Percentiles rank a stretch among this genome's conserved stretches.
Evolutionary conservation across 2,888 invertebrate species (phyloP).

Genomic region (Conchocele bisecta): DNA sequence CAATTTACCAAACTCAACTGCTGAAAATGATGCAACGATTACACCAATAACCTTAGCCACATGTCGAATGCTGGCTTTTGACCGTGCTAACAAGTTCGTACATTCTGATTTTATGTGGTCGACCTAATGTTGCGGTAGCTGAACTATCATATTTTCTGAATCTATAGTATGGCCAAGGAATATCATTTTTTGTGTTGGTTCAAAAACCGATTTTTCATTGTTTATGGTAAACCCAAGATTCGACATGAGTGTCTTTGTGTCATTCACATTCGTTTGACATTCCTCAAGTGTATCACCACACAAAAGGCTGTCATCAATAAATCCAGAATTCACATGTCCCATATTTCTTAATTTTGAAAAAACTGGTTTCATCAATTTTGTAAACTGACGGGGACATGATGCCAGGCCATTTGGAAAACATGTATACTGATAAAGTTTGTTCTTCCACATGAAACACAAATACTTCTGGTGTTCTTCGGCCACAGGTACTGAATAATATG

Average conservation of each 20-base stretch:
- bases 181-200: conserved; percentile 24
- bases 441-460: conserved; percentile 45
- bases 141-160: conserved; percentile 43
- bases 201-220: conserved; percentile 31
- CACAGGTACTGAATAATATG: conserved; percentile 48
- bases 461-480: conserved; percentile 20
- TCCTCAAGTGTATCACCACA: conserved; percentile 14
- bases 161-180: conserved; percentile 41
- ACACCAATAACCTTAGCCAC: conserved; percentile 33
- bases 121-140: conserved; percentile 23
- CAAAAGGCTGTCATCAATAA: conserved; percentile 52
- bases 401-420: conserved; percentile 42
- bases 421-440: conserved; percentile 40
- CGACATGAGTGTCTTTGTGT: conserved; percentile 11
- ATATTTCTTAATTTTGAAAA: conserved; percentile 29
- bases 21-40: conserved; percentile 23
- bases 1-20: conserved; percentile 26
- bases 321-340: conserved; percentile 42
- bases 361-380: conserved; percentile 53
- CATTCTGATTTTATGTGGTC: not conserved
- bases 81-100: not conserved
- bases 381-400: conserved; percentile 49
- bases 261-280: conserved; percentile 31
- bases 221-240: conserved; percentile 44
- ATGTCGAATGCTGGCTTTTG: conserved; percentile 8